Evolutionary conservation across 2,113 vertebrate species (phyloP).

Genomic region (Heptranchias perlo): DNA sequence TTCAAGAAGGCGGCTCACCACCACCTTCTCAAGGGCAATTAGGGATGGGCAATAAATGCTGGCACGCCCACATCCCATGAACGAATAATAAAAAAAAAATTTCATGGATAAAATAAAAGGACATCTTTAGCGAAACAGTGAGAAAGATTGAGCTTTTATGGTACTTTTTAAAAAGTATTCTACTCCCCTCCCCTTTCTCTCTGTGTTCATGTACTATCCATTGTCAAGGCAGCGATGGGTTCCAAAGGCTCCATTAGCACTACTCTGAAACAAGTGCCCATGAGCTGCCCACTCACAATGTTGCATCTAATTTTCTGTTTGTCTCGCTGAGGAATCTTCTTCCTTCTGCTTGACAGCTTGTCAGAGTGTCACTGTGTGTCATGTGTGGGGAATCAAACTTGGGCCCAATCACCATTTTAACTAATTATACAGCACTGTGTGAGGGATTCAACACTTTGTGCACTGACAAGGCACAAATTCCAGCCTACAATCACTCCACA

Average conservation of each 20-base stretch:
- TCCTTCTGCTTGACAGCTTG: neutral
- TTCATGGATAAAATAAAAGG: neutral
- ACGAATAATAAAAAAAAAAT: too few species aligned
- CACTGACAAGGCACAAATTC: neutral
- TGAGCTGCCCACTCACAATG: neutral
- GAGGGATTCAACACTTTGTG: too few species aligned
- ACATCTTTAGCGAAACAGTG: neutral
- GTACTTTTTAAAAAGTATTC: neutral
- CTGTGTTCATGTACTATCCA: neutral
- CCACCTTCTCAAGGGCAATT: too few species aligned
- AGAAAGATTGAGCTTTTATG: neutral
- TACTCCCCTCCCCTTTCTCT: neutral
- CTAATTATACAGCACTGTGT: neutral
- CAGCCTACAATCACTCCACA: neutral
- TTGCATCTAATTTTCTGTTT: neutral
- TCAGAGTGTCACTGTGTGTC: neutral
- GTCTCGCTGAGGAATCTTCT: neutral
- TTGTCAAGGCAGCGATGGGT: neutral
- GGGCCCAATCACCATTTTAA: neutral
- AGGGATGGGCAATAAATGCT: too few species aligned
- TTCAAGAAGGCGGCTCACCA: too few species aligned
- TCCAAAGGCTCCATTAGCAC: neutral
- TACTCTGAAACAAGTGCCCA: neutral
- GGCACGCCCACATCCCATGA: too few species aligned
- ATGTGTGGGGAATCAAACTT: neutral